phyloP scores from a whole-genome alignment of 2,797 vertebrate species.

The Falco berigora region DNA sequence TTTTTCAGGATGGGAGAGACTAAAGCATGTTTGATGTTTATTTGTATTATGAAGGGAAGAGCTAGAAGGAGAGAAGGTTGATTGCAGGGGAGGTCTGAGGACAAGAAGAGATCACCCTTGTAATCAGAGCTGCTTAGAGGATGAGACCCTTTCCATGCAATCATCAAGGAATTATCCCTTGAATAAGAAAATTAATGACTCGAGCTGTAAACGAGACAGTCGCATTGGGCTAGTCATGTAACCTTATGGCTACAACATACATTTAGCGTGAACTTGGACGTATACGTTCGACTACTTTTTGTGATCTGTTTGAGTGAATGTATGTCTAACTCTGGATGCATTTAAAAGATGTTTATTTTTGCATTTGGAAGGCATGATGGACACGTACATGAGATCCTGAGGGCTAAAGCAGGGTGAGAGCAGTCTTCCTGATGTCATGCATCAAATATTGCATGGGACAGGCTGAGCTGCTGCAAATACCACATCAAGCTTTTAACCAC shows the following conservation, averaged over 20 bases:
- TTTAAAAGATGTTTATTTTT: neutral
- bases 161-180: neutral
- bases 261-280: neutral
- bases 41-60: neutral
- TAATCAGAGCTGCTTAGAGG: neutral
- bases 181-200: neutral
- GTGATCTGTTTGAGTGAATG: neutral
- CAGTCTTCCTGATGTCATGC: conserved; percentile 20
- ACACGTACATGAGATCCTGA: neutral
- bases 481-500: conserved; percentile 1
- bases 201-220: neutral
- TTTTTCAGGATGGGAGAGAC: neutral
- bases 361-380: neutral
- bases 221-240: neutral
- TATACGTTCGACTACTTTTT: neutral
- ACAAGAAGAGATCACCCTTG: neutral
- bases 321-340: neutral
- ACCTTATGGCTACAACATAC: neutral
- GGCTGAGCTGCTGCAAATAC: conserved; percentile 47
- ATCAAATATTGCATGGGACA: conserved; percentile 10
- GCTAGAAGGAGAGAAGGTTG: neutral
- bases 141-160: neutral
- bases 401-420: neutral
- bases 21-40: neutral
- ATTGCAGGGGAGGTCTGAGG: neutral